phyloP scores from a whole-genome alignment of 1,140 invertebrate species.

The Coenobita brevimanus region DNA sequence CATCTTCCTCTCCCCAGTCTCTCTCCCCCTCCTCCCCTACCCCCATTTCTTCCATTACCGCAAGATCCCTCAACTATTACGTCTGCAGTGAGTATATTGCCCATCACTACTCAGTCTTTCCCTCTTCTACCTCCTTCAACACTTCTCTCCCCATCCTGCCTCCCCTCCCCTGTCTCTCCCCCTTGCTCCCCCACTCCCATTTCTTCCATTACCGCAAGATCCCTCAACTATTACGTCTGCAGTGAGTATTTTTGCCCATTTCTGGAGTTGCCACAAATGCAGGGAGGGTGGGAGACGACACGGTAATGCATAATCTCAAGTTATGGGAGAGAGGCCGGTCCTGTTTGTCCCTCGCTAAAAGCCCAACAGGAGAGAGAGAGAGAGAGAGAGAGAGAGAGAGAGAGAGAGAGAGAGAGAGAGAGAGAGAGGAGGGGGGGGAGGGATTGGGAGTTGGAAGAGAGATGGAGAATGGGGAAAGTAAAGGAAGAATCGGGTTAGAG shows the following conservation, averaged over 20 bases:
- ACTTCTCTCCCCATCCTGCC: not conserved
- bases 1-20: not conserved
- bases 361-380: constrained; percentile 17
- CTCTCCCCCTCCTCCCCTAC: not conserved
- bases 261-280: constrained; percentile 27
- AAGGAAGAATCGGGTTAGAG: not conserved
- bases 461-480: not conserved
- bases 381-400: not conserved
- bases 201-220: constrained; percentile 2
- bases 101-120: not conserved
- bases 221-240: constrained; percentile 36
- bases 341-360: constrained; percentile 51
- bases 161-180: not conserved
- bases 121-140: not conserved
- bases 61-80: not conserved
- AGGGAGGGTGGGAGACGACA: constrained; percentile 28
- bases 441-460: not conserved
- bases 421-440: not conserved
- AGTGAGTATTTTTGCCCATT: constrained; percentile 44
- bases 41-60: not conserved
- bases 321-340: constrained; percentile 24
- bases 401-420: not conserved
- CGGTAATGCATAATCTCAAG: constrained; percentile 39
- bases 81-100: too few relatives aligned
- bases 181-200: not conserved